Evolutionary conservation across 2,797 vertebrate genomes (phyloP).

Genomic region (Thunnus albacares): DNA sequence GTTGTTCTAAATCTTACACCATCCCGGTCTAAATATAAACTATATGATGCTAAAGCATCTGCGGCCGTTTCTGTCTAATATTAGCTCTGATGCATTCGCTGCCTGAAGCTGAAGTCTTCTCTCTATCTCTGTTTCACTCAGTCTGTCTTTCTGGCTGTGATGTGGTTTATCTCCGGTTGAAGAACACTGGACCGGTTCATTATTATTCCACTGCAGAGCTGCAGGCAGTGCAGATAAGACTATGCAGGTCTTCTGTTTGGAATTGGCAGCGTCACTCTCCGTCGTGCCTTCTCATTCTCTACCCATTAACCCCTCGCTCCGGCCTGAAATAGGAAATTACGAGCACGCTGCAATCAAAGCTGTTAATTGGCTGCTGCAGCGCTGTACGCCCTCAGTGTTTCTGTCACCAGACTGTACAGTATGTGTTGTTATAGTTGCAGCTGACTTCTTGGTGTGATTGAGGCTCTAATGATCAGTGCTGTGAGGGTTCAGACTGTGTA

Average conservation of each 20-base stretch:
- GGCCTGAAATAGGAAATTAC: constrained; percentile 46
- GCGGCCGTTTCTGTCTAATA: constrained; percentile 40
- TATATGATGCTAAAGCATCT: constrained; percentile 27
- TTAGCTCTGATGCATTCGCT: constrained; percentile 18
- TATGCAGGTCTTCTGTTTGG: constrained; percentile 41
- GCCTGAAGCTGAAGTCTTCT: constrained; percentile 23
- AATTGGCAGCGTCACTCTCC: constrained; percentile 29
- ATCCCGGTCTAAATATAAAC: constrained; percentile 44
- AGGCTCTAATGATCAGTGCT: constrained; percentile 5
- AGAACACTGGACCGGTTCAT: constrained; percentile 44
- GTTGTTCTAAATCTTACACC: constrained; percentile 25
- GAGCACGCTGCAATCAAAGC: constrained; percentile 21
- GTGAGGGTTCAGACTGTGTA: not conserved
- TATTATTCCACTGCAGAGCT: constrained; percentile 54
- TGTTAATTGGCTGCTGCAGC: constrained; percentile 42
- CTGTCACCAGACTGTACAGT: not conserved
- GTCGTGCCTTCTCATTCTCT: constrained; percentile 13
- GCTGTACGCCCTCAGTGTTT: constrained; percentile 4
- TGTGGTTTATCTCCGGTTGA: constrained; percentile 43
- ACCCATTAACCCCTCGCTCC: constrained; percentile 40
- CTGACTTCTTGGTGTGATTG: not conserved
- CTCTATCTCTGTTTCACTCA: not conserved
- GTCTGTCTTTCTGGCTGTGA: constrained; percentile 21
- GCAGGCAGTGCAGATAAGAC: constrained; percentile 57
- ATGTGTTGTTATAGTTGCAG: not conserved